Base-by-base conservation (phyloP, 2,888 invertebrate species). In the Aleiodes testaceus region DNA sequence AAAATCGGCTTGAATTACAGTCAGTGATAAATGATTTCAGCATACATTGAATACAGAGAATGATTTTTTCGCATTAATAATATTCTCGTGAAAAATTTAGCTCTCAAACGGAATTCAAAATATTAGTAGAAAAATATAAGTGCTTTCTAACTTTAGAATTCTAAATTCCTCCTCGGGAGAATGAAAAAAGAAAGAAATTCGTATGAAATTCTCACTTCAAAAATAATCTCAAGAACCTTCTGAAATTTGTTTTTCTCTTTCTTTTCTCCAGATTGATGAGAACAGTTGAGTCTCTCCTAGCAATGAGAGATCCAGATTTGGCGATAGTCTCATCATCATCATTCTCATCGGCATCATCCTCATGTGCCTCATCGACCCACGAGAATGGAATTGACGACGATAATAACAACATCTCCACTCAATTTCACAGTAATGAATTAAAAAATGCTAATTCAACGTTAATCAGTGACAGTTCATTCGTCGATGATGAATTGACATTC, bases 221-320 rank as follows among this genome's bases (percentile, higher is more conserved):
- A 55, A 47, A 7, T 44, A 11, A 59, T 42, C 6, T 63, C 20
- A 12, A 53, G n/a, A 26, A 16, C 16, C 3, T 22, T 14, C 42
- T 9, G 11, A 36, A 36, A 6, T 9, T 9, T 9, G 9, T 36
- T 36, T 26, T 2, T 26, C 3, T 26, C 18, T 61, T 7, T 7
- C 18, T 68, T 52, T 44, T 49, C 71, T 70, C 6, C 77, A 87
- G 92, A 69, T 87, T 93, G 72, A 88, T 92, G 79, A 89, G 92
- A 74, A 92, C 92, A 22, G 91, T 92, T 65, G 91, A 92, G 78
- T 92, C 92, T 42, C 85, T 93, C 69, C 82, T 93, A 73, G 89
- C 89, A 77, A 92, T 91, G 72, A 90, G 90, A 76, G 92, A 92
- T 80, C 92, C 92, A 1, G 91, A 91, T 76, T 83, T 92, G 47